These are phyloP conservation scores for Gadus chalcogrammus DNA, from an alignment of 2,113 vertebrate genomes.

Conservation along the genomic window DNA sequence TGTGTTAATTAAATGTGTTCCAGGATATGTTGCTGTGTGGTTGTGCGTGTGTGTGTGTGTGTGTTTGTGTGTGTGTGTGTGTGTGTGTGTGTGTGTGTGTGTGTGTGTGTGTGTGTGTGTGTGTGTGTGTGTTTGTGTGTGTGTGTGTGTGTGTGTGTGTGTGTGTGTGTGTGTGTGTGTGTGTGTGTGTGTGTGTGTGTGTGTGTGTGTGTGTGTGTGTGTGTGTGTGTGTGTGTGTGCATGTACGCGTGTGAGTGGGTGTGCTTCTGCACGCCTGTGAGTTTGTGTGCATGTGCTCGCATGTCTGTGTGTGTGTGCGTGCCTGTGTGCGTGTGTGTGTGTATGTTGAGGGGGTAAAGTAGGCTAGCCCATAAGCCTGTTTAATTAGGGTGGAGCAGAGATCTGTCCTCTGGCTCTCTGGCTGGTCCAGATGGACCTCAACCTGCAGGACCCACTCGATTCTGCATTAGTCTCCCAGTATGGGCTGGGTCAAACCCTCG, in stretches of 20 bases:
- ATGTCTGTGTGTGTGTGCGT: conserved; percentile 38
- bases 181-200: conserved; percentile 52
- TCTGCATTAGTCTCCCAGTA: no score
- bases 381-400: conserved; percentile 74
- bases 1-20: conserved; percentile 18
- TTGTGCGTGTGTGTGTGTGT: no score
- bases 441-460: no score
- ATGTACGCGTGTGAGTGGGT: conserved; percentile 13
- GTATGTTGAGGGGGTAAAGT: no score
- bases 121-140: conserved; percentile 27
- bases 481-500: no score
- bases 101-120: conserved; percentile 50
- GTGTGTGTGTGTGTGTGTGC: conserved; percentile 23
- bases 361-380: conserved; percentile 68
- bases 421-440: conserved; percentile 61
- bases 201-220: conserved; percentile 23
- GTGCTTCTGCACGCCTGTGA: background rate
- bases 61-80: no score
- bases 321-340: no score
- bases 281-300: conserved; percentile 34
- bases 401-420: conserved; percentile 59
- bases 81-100: no score
- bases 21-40: no score
- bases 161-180: background rate
- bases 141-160: conserved; percentile 22